Base-by-base conservation (phyloP, 1,140 invertebrate genomes). In the Nasonia longicornis region DNA sequence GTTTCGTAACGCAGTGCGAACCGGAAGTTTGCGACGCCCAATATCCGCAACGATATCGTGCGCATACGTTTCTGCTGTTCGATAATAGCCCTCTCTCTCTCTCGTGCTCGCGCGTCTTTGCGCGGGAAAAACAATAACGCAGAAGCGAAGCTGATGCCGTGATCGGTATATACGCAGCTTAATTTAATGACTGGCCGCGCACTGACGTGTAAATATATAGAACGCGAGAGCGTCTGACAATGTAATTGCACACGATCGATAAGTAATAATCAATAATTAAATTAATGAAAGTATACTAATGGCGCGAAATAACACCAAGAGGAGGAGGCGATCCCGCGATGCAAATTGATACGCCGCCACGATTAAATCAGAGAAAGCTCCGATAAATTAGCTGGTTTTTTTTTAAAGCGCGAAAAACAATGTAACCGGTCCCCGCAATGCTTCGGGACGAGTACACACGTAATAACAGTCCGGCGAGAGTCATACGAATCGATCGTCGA, bases 21-120 rank as follows among this genome's bases (percentile, higher is more conserved):
- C 31, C 75, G 75, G 75, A 77, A 77, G 63, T 67, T 77, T 63
- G 58, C 71, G 26, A 75, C 73, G 48, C n/a, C 48, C 45, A n/a
- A 58, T 58, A 42, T 42, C 38, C 38, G 38, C 38, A 8, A 42
- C 38, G 38, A 42, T 42, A 42, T 10, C 10, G 10, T 42, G 38
- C 8, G 10, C 38, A 42, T 10, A 42, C 38, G 38, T 42, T 42
- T 42, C 6, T 42, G 38, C 38, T 35, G 31, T 35, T 10, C 38
- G 38, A 42, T 42, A 42, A 35, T 35, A 35, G 31, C 11, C 8
- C 12, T 45, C 42, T 45, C 42, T 45, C 42, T 26, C 26, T 26
- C 26, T 26, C 26, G 26, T 26, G 26, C 26, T 26, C 1, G 45
- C 45, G 14, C 12, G 14, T 48, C 4, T 42, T 8, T 42, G 38